phyloP scores from a whole-genome alignment of 2,797 vertebrate genomes.

The Muscicapa comitata region DNA sequence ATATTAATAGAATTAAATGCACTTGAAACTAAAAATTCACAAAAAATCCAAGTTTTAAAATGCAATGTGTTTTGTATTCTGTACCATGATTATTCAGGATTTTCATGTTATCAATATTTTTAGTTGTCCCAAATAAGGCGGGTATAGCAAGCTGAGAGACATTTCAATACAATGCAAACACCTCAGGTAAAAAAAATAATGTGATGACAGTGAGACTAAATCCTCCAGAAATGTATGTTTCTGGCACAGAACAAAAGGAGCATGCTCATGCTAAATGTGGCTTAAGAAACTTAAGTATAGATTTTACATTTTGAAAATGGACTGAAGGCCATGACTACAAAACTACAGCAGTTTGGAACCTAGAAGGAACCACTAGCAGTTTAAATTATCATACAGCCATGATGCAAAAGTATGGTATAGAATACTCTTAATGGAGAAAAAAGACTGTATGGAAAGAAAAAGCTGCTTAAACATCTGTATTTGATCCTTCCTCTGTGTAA shows the following conservation, averaged over 20 bases:
- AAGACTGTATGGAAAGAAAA: neutral
- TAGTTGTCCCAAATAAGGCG: neutral
- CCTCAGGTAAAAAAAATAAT: neutral
- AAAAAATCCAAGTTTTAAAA: neutral
- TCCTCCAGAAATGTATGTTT: neutral
- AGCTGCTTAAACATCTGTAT: neutral
- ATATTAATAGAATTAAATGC: neutral
- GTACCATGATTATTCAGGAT: neutral
- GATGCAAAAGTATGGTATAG: neutral
- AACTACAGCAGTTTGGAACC: neutral
- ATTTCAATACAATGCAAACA: neutral
- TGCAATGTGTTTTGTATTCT: rapidly evolving
- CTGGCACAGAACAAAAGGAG: neutral
- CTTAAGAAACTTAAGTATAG: neutral
- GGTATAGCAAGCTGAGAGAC: neutral
- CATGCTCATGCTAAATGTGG: neutral
- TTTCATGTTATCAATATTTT: neutral
- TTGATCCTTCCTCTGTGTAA: neutral
- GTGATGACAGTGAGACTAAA: neutral
- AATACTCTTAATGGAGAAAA: neutral
- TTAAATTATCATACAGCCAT: neutral
- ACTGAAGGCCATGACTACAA: neutral
- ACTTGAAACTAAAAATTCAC: neutral
- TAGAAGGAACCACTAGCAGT: neutral
- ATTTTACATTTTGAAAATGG: neutral